Percentiles rank a stretch among this genome's conserved stretches.
phyloP scores from a whole-genome alignment of 2,797 vertebrate genomes.

The Threskiornis aethiopicus region DNA sequence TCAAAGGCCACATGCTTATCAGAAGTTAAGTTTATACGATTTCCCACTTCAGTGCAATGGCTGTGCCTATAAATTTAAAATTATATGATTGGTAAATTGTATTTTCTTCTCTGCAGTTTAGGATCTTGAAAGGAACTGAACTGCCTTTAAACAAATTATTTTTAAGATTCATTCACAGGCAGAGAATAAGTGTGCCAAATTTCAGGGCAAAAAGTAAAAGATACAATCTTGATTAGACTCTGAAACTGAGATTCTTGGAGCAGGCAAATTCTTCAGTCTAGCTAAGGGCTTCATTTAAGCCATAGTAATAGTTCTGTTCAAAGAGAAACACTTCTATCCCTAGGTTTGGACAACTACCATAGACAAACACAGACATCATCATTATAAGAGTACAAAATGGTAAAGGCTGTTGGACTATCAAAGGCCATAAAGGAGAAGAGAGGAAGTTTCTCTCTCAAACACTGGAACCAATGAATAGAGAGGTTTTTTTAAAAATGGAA shows the following conservation, averaged over 20 bases:
- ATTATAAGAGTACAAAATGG: neutral
- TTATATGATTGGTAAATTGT: neutral
- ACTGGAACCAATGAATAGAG: neutral
- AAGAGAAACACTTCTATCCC: neutral
- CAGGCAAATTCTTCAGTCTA: neutral
- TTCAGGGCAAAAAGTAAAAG: neutral
- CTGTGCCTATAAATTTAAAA: neutral
- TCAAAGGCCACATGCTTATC: neutral
- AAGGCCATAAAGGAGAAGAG: neutral
- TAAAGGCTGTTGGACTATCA: neutral
- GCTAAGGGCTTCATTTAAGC: neutral
- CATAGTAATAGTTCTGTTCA: neutral
- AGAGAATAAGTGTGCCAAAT: neutral
- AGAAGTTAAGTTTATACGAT: neutral
- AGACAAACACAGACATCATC: neutral
- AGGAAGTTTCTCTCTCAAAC: neutral
- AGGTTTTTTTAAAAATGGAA: neutral
- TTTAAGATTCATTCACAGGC: neutral
- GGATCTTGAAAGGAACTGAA: neutral
- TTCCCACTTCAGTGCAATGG: neutral
- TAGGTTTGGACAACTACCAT: neutral
- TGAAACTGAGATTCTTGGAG: neutral
- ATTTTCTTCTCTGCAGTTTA: neutral
- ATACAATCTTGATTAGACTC: neutral
- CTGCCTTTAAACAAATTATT: neutral